Base-by-base conservation (phyloP, 1,140 invertebrate genomes). In the Drosophila neocordata region DNA sequence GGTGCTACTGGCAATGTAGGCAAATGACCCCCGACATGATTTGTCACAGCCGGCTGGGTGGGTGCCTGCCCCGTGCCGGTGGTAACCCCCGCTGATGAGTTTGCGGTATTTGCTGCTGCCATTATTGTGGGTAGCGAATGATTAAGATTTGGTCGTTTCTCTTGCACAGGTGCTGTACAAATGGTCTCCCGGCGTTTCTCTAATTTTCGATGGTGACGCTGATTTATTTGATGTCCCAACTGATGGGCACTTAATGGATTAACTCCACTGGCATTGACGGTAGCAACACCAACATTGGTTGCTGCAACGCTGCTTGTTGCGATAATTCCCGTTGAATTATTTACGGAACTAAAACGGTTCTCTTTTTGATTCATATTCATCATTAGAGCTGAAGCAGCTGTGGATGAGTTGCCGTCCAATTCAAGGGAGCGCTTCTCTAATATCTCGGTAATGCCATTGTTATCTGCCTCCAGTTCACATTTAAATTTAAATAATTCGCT, bases 401-500 rank as follows among this genome's bases (percentile, higher is more conserved):
- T 48, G 6, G 90, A 92, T 59, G 71, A 91, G 82, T 91, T 93
- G 79, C 84, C 92, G 91, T 97, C 96, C 34, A 97, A 91, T 75
- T 97, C 96, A 13, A 97, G 92, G 0, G 96, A 97, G n/a, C 96
- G 92, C 92, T 98, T 99, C 92, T 99, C 98, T 67, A 99, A 92
- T 34, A 98, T 94, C 93, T 99, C 98, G 9, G 98, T 99, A 51
- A 99, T 99, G 13, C 98, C 98, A 77, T 98, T 97, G 93, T 99
- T 98, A 92, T 99, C 98, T 22, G 98, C 98, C 93, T 99, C 98
- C 44, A 99, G 90, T 93, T 99, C 98, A 94, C 98, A 97, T 93
- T 99, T 99, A 92, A 99, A 99, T 92, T 99, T 99, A 77, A 97
- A 95, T 34, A 99, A 92, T 91, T 99, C 98, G 90, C 97, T 97